Evolutionary conservation across 2,888 invertebrate species (phyloP).

Genomic region (Cantharis rufa): DNA sequence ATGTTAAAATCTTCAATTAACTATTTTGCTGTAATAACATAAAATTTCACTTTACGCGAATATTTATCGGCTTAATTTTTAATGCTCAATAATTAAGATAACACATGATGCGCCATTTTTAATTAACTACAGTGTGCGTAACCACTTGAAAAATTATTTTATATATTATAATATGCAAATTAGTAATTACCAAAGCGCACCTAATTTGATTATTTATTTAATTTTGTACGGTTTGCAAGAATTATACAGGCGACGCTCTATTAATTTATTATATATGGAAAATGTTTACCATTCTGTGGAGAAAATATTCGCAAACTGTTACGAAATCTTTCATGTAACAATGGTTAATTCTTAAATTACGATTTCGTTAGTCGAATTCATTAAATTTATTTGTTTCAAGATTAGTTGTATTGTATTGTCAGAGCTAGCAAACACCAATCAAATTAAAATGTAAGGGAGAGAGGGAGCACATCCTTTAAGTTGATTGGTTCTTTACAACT

Average conservation of each 20-base stretch:
- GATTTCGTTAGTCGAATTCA: background rate
- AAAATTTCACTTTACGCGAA: background rate
- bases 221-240: background rate
- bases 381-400: background rate
- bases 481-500: too few relatives aligned
- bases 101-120: background rate
- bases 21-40: background rate
- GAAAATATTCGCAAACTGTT: background rate
- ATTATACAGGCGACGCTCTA: background rate
- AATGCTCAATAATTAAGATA: background rate
- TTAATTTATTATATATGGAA: background rate
- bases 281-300: background rate
- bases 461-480: too few relatives aligned
- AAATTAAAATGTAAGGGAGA: too few relatives aligned
- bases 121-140: background rate
- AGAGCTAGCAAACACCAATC: too few relatives aligned
- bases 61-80: background rate
- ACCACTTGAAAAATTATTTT: background rate
- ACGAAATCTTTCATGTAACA: background rate
- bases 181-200: background rate
- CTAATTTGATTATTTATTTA: background rate
- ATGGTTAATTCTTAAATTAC: background rate
- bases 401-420: too few relatives aligned
- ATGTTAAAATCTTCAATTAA: background rate
- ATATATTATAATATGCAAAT: background rate